These are phyloP conservation scores for Thamnophis elegans DNA, from an alignment of 2,797 vertebrate species.

Conservation along the genomic window DNA sequence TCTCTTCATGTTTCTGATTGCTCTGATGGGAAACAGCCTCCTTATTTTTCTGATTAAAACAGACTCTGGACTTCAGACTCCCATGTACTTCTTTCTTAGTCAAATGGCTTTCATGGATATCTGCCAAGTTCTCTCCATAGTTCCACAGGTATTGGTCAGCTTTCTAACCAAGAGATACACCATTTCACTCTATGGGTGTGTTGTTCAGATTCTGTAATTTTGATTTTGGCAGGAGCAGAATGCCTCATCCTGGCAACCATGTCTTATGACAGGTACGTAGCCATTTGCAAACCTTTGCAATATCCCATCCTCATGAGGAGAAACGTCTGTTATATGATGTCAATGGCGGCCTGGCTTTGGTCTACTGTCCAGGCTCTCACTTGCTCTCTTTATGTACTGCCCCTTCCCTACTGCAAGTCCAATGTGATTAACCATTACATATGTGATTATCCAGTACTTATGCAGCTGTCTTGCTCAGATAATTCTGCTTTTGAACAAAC, in stretches of 20 bases:
- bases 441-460: slow-evolving; percentile 48
- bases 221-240: slow-evolving; percentile 32
- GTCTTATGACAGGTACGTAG: slow-evolving; percentile 48
- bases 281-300: slow-evolving; percentile 18
- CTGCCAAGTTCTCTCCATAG: neutral
- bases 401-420: slow-evolving; percentile 45
- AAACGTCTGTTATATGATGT: slow-evolving; percentile 29
- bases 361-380: slow-evolving; percentile 32
- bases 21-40: neutral
- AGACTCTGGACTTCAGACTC: neutral
- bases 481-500: slow-evolving; percentile 33
- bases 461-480: slow-evolving; percentile 49
- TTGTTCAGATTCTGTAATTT: slow-evolving; percentile 36
- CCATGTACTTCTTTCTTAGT: neutral
- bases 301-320: slow-evolving; percentile 47
- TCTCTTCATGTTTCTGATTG: neutral
- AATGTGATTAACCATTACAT: slow-evolving; percentile 43
- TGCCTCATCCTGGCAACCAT: slow-evolving; percentile 52
- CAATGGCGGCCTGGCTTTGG: slow-evolving; percentile 24
- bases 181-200: slow-evolving; percentile 51
- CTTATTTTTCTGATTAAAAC: neutral
- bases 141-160: neutral
- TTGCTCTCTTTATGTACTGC: slow-evolving; percentile 43
- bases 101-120: neutral
- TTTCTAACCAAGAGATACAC: slow-evolving; percentile 45